Percentiles rank a stretch among this genome's conserved stretches.
phyloP scores from a whole-genome alignment of 1,140 invertebrate genomes.

The Aplysia californica region DNA sequence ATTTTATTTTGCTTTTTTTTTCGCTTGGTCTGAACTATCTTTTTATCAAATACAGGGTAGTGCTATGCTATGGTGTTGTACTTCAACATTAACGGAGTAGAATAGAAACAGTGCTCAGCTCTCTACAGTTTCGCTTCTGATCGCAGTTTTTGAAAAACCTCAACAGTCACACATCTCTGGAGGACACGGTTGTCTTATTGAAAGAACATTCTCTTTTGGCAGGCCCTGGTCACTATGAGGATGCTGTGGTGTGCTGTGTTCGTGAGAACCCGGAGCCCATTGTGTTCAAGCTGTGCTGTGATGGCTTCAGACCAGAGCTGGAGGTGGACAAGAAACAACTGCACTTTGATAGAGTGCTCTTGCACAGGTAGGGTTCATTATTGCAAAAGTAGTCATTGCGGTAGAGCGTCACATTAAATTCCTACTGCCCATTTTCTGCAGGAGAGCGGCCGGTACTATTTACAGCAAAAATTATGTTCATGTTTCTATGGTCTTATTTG shows the following conservation, averaged over 20 bases:
- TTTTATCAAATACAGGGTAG: too few relatives aligned
- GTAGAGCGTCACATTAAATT: too few relatives aligned
- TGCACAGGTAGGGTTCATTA: constrained; percentile 60
- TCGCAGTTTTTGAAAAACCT: not conserved
- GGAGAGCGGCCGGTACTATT: not conserved
- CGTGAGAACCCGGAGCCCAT: constrained; percentile 68
- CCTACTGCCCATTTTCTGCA: too few relatives aligned
- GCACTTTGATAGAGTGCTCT: constrained; percentile 67
- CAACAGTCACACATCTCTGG: too few relatives aligned
- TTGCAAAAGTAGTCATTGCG: too few relatives aligned
- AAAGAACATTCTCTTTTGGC: not conserved
- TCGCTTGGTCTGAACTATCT: too few relatives aligned
- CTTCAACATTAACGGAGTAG: not conserved
- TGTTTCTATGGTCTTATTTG: not conserved
- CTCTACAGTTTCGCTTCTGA: not conserved
- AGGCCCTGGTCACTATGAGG: constrained; percentile 57
- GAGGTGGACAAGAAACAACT: constrained; percentile 66
- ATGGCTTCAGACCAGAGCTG: constrained; percentile 64
- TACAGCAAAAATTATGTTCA: not conserved
- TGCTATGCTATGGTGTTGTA: not conserved
- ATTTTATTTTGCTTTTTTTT: too few relatives aligned
- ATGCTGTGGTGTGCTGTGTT: constrained; percentile 67
- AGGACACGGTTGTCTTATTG: too few relatives aligned
- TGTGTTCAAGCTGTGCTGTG: constrained; percentile 65
- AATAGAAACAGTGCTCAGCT: not conserved